Evolutionary conservation across 2,888 invertebrate genomes (phyloP).

Genomic region (Calephelis perditalis): DNA sequence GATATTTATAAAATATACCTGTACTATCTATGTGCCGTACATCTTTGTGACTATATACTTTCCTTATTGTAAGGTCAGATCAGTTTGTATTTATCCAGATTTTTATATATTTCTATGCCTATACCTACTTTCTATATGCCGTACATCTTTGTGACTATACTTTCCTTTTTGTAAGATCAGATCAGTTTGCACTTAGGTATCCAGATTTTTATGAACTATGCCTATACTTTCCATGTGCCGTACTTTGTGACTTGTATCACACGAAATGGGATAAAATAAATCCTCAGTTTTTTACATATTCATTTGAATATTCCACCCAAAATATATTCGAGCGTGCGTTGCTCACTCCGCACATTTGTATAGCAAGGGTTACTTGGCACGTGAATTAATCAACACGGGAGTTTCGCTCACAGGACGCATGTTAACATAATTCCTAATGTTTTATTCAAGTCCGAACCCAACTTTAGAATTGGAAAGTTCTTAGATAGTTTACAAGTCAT

Average conservation of each 20-base stretch:
- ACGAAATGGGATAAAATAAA: conserved; percentile 1
- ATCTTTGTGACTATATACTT: too few species aligned
- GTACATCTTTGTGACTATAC: background rate
- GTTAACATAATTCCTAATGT: conserved; percentile 33
- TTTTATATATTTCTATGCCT: too few species aligned
- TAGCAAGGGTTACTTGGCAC: conserved; percentile 22
- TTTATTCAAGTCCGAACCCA: conserved; percentile 29
- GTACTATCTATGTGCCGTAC: too few species aligned
- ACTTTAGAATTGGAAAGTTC: conserved; percentile 22
- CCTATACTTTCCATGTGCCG: too few species aligned
- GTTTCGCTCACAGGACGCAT: conserved; percentile 25
- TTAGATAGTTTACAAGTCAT: conserved; percentile 16
- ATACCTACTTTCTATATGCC: too few species aligned
- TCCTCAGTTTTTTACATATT: conserved; percentile 13
- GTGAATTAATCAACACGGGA: conserved; percentile 31
- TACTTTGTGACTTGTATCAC: background rate
- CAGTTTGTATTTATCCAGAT: too few species aligned
- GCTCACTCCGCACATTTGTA: conserved; percentile 15
- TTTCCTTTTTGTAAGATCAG: too few species aligned
- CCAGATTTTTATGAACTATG: too few species aligned
- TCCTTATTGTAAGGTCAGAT: too few species aligned
- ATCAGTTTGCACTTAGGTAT: too few species aligned
- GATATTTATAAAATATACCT: too few species aligned
- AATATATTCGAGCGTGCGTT: conserved; percentile 15
- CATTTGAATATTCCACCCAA: conserved; percentile 12